phyloP scores from a whole-genome alignment of 2,888 invertebrate species.

The Imbricaverruca yamaguchii region DNA sequence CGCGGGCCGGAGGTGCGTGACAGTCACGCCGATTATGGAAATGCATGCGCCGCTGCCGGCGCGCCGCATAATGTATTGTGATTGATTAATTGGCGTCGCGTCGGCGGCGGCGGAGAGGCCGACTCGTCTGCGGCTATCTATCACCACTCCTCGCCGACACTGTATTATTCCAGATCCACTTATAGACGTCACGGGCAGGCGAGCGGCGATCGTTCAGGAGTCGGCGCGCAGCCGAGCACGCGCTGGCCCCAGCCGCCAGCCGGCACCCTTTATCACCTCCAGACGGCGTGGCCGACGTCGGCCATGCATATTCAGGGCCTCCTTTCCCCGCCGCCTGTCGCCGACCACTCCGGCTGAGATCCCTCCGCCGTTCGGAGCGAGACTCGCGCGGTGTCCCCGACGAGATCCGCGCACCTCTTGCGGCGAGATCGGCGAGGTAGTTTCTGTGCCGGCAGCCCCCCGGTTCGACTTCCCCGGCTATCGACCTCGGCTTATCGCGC shows the following conservation, averaged over 20 bases:
- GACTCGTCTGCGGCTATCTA: background rate
- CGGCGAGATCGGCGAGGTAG: no score
- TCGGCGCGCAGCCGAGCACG: background rate
- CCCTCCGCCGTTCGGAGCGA: background rate
- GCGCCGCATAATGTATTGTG: background rate
- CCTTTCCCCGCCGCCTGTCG: background rate
- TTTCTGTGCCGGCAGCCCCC: no score
- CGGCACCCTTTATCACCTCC: background rate
- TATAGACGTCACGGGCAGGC: background rate
- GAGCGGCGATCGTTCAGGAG: background rate
- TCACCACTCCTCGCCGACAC: background rate
- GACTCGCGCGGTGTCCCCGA: no score
- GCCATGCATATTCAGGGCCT: conserved; percentile 8
- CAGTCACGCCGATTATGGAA: conserved; percentile 3
- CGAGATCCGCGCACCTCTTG: no score
- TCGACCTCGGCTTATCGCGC: no score
- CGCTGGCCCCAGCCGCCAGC: background rate
- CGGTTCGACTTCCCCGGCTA: no score
- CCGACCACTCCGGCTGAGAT: background rate
- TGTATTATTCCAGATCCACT: background rate
- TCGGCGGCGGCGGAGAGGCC: background rate
- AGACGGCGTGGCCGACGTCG: background rate
- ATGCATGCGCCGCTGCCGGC: background rate
- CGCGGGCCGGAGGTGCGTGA: background rate
- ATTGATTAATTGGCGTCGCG: conserved; percentile 3